Evolutionary conservation across 2,113 vertebrate genomes (phyloP).

Genomic region (Felis chaus): DNA sequence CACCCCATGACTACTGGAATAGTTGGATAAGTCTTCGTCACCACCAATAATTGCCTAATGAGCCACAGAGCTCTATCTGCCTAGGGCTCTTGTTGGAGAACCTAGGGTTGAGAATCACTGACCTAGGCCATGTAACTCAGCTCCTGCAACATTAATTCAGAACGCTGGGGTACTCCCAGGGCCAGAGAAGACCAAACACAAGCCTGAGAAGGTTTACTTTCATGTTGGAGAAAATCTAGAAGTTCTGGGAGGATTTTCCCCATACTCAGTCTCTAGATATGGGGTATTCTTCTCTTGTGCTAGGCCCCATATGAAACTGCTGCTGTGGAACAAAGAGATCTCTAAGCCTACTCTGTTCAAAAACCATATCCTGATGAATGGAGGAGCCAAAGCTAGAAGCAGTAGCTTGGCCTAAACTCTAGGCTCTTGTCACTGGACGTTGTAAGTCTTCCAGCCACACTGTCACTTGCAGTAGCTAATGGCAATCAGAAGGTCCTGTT

Average conservation of each 20-base stretch:
- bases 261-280: neutral
- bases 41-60: neutral
- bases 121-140: neutral
- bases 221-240: neutral
- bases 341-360: neutral
- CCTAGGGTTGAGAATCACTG: fast-evolving
- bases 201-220: neutral
- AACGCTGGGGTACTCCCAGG: neutral
- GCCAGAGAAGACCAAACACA: neutral
- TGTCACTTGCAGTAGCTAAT: neutral
- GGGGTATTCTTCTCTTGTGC: neutral
- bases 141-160: neutral
- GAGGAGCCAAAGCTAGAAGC: neutral
- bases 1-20: neutral
- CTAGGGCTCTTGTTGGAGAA: neutral
- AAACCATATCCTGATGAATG: neutral
- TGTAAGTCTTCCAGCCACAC: fast-evolving
- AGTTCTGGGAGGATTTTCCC: neutral
- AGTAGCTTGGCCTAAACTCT: neutral
- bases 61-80: neutral
- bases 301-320: neutral
- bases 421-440: neutral
- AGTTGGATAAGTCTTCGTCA: neutral
- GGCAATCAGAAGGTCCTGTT: neutral
- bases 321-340: neutral